phyloP scores from a whole-genome alignment of 2,797 vertebrate genomes.

The Acipenser ruthenus region DNA sequence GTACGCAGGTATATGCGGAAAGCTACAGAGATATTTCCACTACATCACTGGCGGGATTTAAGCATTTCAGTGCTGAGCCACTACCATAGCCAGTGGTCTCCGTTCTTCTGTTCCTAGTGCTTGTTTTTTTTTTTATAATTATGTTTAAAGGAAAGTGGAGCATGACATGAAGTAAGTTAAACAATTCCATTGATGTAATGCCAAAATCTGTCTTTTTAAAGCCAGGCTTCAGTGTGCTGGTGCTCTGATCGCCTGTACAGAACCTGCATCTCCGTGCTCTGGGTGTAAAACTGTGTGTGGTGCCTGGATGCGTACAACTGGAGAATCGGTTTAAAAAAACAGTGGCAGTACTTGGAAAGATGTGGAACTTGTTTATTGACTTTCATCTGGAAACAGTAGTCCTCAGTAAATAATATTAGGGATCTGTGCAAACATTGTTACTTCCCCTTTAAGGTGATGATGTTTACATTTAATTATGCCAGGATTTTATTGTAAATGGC shows the following conservation, averaged over 20 bases:
- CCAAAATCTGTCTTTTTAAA: background rate
- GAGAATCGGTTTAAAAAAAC: too few species aligned
- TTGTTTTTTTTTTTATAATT: background rate
- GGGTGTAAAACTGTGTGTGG: too few species aligned
- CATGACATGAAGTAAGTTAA: conserved; percentile 12
- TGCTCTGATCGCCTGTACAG: background rate
- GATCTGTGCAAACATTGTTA: too few species aligned
- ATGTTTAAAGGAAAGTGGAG: conserved; percentile 17
- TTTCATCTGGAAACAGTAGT: too few species aligned
- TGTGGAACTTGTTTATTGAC: too few species aligned
- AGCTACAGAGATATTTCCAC: conserved; percentile 2
- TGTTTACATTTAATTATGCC: too few species aligned
- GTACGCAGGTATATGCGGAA: background rate
- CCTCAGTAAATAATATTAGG: too few species aligned
- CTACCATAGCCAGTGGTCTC: background rate
- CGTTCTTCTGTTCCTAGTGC: background rate
- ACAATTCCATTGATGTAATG: conserved; percentile 7
- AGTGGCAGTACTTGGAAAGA: too few species aligned
- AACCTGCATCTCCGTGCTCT: too few species aligned
- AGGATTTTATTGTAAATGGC: too few species aligned
- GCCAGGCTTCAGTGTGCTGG: background rate
- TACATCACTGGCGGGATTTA: background rate
- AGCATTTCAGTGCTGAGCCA: background rate
- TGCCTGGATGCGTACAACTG: too few species aligned
- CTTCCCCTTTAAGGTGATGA: too few species aligned